These are phyloP conservation scores for Pteromalus puparum DNA, from an alignment of 1,140 invertebrate species.

Conservation along the genomic window DNA sequence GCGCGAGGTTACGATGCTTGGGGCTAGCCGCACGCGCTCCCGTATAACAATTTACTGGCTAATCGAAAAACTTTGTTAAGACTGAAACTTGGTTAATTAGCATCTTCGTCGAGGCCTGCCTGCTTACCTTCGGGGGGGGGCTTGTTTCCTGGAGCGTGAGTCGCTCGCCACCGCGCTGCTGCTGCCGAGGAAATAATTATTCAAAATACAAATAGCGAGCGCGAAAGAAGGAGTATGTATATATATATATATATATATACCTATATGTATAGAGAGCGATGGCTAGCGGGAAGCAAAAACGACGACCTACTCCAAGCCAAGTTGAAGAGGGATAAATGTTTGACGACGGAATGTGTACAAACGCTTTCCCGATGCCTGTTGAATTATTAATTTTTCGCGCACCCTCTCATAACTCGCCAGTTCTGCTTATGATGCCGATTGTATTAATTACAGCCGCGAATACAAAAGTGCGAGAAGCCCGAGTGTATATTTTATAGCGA, in stretches of 20 bases:
- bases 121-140: constrained; percentile 32
- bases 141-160: background rate
- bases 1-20: background rate
- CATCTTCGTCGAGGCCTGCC: constrained; percentile 62
- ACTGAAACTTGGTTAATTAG: constrained; percentile 71
- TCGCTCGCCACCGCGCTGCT: background rate
- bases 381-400: constrained; percentile 41
- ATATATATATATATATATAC: no score
- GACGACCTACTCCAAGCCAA: background rate
- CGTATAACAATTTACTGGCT: constrained; percentile 69
- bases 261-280: no score
- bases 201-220: constrained; percentile 51
- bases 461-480: background rate
- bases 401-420: background rate
- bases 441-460: constrained; percentile 19
- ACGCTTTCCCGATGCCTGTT: constrained; percentile 19
- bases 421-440: constrained; percentile 11
- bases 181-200: constrained; percentile 47
- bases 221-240: background rate
- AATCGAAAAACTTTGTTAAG: constrained; percentile 72
- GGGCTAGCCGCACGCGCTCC: constrained; percentile 48
- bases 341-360: constrained; percentile 14
- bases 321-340: constrained; percentile 45
- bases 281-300: background rate
- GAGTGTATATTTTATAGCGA: background rate